These are phyloP conservation scores for Anthopleura xanthogrammica DNA, from an alignment of 92 coral and sea anemone species.

Conservation along the genomic window DNA sequence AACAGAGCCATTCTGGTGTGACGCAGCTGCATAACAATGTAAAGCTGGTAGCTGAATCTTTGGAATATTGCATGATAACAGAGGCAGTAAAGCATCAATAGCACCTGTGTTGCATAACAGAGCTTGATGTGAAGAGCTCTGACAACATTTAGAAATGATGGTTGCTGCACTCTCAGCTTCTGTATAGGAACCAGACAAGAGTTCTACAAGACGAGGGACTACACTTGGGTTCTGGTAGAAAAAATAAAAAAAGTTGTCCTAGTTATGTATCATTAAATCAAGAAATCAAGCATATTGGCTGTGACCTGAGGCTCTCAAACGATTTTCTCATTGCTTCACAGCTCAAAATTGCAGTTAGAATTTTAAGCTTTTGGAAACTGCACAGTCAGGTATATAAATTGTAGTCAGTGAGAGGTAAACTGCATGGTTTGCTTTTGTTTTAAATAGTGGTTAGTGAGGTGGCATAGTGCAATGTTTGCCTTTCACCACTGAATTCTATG, in stretches of 20 bases:
- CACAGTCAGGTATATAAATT: too few relatives aligned
- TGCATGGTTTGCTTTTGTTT: too few relatives aligned
- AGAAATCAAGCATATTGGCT: too few relatives aligned
- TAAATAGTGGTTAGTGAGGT: too few relatives aligned
- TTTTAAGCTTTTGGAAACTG: too few relatives aligned
- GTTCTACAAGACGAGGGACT: conserved; percentile 74
- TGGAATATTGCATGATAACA: conserved; percentile 77
- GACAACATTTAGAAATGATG: conserved; percentile 93
- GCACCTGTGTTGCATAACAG: conserved; percentile 88
- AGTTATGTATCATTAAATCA: too few relatives aligned
- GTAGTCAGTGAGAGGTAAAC: too few relatives aligned
- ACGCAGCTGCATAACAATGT: conserved; percentile 89
- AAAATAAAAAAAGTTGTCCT: background rate
- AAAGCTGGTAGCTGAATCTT: conserved; percentile 88
- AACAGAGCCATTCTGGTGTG: conserved; percentile 90
- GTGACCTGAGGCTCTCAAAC: too few relatives aligned
- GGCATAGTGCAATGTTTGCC: too few relatives aligned
- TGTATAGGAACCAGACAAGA: conserved; percentile 78
- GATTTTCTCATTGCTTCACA: too few relatives aligned
- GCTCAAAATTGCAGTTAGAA: too few relatives aligned
- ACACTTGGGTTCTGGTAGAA: conserved; percentile 70
- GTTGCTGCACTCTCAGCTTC: conserved; percentile 97
- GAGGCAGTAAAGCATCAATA: conserved; percentile 79
- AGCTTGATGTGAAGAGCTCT: conserved; percentile 89
- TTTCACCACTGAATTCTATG: too few relatives aligned